Percentiles rank a stretch among this genome's conserved stretches.
phyloP scores from a whole-genome alignment of 2,113 vertebrate species.

The Periophthalmodon schlosseri region DNA sequence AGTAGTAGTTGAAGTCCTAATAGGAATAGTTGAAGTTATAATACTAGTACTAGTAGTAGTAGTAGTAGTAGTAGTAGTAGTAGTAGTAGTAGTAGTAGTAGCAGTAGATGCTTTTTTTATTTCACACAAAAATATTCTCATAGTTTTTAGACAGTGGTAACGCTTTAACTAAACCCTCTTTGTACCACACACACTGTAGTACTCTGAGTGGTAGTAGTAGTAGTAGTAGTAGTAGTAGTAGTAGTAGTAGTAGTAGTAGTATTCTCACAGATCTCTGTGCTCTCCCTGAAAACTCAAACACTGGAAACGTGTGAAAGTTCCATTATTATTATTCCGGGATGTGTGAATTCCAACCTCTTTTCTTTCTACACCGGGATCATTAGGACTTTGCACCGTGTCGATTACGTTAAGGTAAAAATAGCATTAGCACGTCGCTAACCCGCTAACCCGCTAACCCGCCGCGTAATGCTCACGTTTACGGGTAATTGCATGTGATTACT shows the following conservation, averaged over 20 bases:
- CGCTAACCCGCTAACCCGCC: constrained; percentile 38
- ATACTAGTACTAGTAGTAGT: background rate
- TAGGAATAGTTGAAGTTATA: background rate
- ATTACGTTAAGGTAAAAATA: constrained; percentile 53
- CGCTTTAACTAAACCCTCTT: too few relatives aligned
- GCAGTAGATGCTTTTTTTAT: background rate
- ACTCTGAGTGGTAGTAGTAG: background rate
- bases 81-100: background rate
- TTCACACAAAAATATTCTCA: too few relatives aligned
- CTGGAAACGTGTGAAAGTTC: background rate
- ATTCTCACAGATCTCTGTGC: too few relatives aligned
- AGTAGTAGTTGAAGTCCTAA: background rate
- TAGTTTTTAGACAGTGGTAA: too few relatives aligned
- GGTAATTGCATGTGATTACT: constrained; percentile 62
- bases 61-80: background rate
- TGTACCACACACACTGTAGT: too few relatives aligned
- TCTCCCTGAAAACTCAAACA: background rate
- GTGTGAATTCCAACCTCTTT: constrained; percentile 46
- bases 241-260: too few relatives aligned
- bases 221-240: background rate
- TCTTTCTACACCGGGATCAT: constrained; percentile 27
- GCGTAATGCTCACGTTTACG: constrained; percentile 56
- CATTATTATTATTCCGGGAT: constrained; percentile 36
- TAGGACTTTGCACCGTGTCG: constrained; percentile 62
- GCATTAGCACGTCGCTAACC: constrained; percentile 39